phyloP scores from a whole-genome alignment of 2,113 vertebrate genomes.

The Piaya cayana region DNA sequence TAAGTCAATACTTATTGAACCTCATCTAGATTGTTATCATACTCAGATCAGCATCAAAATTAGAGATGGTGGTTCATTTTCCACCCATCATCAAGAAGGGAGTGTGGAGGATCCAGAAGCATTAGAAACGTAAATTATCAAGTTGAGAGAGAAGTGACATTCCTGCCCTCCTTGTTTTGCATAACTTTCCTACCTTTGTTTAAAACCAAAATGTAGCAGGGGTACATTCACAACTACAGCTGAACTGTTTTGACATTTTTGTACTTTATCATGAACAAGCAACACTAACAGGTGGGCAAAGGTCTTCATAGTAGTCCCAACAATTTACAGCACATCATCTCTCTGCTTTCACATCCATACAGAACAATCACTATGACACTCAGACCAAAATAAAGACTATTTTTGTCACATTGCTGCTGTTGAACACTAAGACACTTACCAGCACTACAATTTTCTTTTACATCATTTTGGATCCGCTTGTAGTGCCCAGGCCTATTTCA shows the following conservation, averaged over 20 bases:
- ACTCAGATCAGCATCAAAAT: neutral
- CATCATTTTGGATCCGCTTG: neutral
- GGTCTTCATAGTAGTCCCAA: neutral
- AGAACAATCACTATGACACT: neutral
- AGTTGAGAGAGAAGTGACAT: neutral
- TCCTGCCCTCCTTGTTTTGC: neutral
- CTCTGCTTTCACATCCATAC: neutral
- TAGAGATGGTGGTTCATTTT: neutral
- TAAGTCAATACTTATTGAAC: neutral
- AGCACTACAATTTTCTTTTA: neutral
- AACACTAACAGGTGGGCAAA: neutral
- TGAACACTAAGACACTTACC: neutral
- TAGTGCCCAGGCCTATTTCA: neutral
- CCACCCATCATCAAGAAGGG: neutral
- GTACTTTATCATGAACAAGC: neutral
- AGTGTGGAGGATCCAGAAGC: neutral
- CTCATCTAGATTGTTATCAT: neutral
- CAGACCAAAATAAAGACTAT: neutral
- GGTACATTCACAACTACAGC: neutral
- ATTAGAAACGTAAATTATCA: neutral
- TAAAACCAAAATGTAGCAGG: neutral
- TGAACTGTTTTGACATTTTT: neutral
- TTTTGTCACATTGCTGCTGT: neutral
- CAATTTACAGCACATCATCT: neutral
- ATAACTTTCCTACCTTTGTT: neutral